Percentiles rank a stretch among this genome's conserved stretches.
These are phyloP conservation scores for Drosophila serrata DNA, from an alignment of 1,140 invertebrate species.

Conservation along the genomic window DNA sequence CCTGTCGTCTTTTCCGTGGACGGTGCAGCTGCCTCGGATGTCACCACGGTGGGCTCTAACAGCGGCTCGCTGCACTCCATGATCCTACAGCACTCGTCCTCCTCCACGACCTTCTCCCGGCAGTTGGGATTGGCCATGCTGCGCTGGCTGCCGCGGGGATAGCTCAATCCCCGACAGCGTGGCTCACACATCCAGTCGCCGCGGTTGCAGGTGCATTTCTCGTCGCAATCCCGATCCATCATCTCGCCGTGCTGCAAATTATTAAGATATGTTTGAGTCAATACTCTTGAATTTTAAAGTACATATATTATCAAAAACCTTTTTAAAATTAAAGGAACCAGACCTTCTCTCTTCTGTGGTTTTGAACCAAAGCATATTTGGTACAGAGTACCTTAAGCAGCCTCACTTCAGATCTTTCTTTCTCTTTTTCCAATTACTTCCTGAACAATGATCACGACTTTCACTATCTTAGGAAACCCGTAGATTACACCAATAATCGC, in stretches of 20 bases:
- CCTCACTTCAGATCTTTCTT: not conserved
- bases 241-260: conserved; percentile 87
- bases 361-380: too few species aligned
- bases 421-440: conserved; percentile 2
- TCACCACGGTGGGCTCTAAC: conserved; percentile 57
- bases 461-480: conserved; percentile 17
- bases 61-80: conserved; percentile 86
- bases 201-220: conserved; percentile 89
- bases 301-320: not conserved
- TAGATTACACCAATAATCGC: conserved; percentile 38
- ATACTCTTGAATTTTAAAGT: not conserved
- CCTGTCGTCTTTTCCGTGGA: conserved; percentile 5
- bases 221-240: conserved; percentile 89
- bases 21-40: conserved; percentile 26
- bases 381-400: not conserved
- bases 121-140: conserved; percentile 90
- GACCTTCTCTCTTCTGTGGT: too few species aligned
- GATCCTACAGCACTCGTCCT: conserved; percentile 91
- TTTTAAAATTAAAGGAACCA: too few species aligned
- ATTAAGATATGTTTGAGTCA: not conserved
- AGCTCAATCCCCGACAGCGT: conserved; percentile 88
- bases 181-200: conserved; percentile 90
- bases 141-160: conserved; percentile 87
- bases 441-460: conserved; percentile 19
- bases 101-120: conserved; percentile 88